Evolutionary conservation across 2,888 invertebrate species (phyloP), one percentile per base, ranked within the genome.

Genomic region (Octonoba sinensis): DNA sequence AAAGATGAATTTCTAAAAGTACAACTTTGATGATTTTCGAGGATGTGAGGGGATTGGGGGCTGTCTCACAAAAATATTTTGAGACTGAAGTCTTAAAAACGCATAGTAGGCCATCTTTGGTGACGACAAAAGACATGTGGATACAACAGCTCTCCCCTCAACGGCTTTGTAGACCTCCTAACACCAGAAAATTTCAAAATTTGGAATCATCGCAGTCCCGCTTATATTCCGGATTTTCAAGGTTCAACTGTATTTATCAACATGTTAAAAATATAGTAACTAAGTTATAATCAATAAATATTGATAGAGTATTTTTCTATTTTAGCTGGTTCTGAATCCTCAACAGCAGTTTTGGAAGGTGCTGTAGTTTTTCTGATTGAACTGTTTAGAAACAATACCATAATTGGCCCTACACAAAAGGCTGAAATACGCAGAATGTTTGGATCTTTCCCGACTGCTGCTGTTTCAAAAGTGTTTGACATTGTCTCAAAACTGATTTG

Each of bases 341-440:
- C 91, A 49, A 88, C 90, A 83, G 90, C 91, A 81, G 88, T 92
- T 11, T 89, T 92, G 12, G 92, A 93, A 85, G 93, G 93, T 87
- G 91, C 93, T 0, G 88, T 92, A 0, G 88, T 93, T 0, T 91
- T 91, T 85, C 88, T 92, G 0, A 88, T 94, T 1, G 89, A 91
- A 85, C 88, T 93, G 87, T 91, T 93, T 86, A 88, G 93, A 1
- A 90, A 92, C 69, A 91, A 91, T 75, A 91, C 90, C 69, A 89
- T 91, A 70, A 89, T 93, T 12, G 90, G 91, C 87, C 89, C 91
- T 54, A 91, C 91, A 84, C 92, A 92, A 86, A 87, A 91, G 1
- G 89, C 90, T 2, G 89, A 91, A 71, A 87, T 94, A 16, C 90
- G 91, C 77, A 90, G 91, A 74, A 90, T 90, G 85, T 92, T 93